Conservation (phyloP, 1,140 invertebrate genomes). For the Listronotus oregonensis region DNA sequence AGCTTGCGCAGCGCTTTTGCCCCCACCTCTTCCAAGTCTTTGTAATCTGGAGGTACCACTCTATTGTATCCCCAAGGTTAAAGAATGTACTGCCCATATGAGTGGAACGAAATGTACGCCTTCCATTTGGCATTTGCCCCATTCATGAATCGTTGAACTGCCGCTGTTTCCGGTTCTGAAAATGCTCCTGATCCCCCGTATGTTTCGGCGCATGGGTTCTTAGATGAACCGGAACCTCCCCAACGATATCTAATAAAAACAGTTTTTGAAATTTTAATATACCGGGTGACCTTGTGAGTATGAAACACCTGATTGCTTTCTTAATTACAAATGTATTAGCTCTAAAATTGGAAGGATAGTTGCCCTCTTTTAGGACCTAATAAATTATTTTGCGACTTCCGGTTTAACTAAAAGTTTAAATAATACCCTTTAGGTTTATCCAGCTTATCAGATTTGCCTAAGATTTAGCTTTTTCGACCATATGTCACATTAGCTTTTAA, state of each 20-base stretch:
- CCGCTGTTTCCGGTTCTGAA: slow-evolving; percentile 89
- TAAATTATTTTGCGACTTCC: too few species aligned
- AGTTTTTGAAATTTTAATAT: too few species aligned
- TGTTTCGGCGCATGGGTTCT: slow-evolving; percentile 87
- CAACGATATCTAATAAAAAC: slow-evolving; percentile 77
- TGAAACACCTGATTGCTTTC: too few species aligned
- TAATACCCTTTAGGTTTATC: too few species aligned
- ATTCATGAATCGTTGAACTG: slow-evolving; percentile 66
- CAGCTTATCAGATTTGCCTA: too few species aligned
- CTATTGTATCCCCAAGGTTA: slow-evolving; percentile 84
- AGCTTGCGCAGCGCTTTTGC: slow-evolving; percentile 69
- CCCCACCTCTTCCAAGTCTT: slow-evolving; percentile 71
- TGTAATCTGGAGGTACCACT: slow-evolving; percentile 69
- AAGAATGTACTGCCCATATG: slow-evolving; percentile 86
- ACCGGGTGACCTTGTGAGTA: too few species aligned
- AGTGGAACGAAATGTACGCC: slow-evolving; percentile 83
- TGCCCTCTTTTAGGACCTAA: too few species aligned
- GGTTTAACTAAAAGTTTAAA: too few species aligned
- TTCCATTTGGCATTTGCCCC: slow-evolving; percentile 61
- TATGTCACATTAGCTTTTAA: too few species aligned
- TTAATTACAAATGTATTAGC: too few species aligned
- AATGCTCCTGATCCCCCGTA: slow-evolving; percentile 88
- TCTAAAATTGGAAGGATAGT: too few species aligned
- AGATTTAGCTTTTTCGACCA: too few species aligned
- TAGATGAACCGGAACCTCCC: slow-evolving; percentile 80